A percentile compares a stretch with the other conserved stretches of the same genome.
Conservation (phyloP, 1,140 invertebrate species). For the Drosophila ficusphila region DNA sequence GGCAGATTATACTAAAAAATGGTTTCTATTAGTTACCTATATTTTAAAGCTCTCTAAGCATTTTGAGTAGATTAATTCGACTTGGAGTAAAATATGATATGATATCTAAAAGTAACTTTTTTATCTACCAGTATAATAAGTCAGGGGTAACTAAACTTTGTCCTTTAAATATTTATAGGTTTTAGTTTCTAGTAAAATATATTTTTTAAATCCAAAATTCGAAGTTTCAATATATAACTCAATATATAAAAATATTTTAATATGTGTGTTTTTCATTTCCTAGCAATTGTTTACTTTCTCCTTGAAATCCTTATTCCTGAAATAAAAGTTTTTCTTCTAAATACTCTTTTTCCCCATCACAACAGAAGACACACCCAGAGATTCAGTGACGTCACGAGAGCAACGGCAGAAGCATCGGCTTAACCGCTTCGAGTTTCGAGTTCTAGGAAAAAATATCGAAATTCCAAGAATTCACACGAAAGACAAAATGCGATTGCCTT, state of each 20-base stretch:
- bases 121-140: neutral
- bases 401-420: slow-evolving; percentile 4
- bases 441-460: slow-evolving; percentile 83
- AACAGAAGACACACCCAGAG: slow-evolving; percentile 3
- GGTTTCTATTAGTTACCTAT: slow-evolving; percentile 35
- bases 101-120: neutral
- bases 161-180: too few species aligned
- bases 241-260: too few species aligned
- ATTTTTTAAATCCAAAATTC: too few species aligned
- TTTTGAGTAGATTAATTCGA: neutral
- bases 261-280: too few species aligned
- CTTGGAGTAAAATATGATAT: neutral
- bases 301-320: neutral
- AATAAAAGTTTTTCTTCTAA: too few species aligned
- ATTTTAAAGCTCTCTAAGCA: slow-evolving; percentile 8
- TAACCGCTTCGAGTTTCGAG: slow-evolving; percentile 30
- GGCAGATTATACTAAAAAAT: slow-evolving; percentile 27
- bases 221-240: too few species aligned
- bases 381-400: slow-evolving; percentile 58
- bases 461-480: slow-evolving; percentile 83
- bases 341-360: neutral
- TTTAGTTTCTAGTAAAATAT: too few species aligned
- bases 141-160: too few species aligned
- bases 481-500: slow-evolving; percentile 74
- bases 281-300: too few species aligned